Conservation (phyloP, 2,797 vertebrate genomes). For the Poecilia velifera region DNA sequence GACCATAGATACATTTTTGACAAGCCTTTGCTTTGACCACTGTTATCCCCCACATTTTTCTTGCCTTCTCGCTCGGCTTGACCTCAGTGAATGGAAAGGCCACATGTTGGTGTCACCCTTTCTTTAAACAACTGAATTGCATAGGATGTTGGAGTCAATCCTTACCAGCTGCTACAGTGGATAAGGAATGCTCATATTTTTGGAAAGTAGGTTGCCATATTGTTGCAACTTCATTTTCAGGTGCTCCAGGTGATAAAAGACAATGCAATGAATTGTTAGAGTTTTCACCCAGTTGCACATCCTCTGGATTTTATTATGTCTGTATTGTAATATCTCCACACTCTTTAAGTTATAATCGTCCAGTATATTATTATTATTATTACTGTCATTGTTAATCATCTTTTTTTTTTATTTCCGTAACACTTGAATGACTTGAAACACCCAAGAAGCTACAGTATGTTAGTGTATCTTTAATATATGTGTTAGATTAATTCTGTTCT, state of each 20-base stretch:
- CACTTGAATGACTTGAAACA: no score
- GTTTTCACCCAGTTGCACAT: not conserved
- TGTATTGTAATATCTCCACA: not conserved
- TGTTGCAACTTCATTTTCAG: slow-evolving; percentile 6
- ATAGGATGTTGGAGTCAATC: slow-evolving; percentile 32
- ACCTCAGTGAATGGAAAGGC: slow-evolving; percentile 61
- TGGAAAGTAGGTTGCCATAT: slow-evolving; percentile 9
- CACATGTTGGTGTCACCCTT: slow-evolving; percentile 70
- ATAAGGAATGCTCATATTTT: slow-evolving; percentile 12
- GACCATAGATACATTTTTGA: slow-evolving; percentile 75
- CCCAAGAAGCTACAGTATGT: no score
- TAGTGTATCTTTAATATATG: no score
- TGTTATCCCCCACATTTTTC: slow-evolving; percentile 62
- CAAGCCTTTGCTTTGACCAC: slow-evolving; percentile 67
- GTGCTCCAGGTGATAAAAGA: not conserved
- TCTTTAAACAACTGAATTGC: slow-evolving; percentile 60
- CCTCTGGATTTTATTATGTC: no score
- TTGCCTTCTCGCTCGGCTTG: slow-evolving; percentile 41
- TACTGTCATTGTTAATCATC: no score
- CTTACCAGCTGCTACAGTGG: slow-evolving; percentile 47
- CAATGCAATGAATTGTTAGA: not conserved
- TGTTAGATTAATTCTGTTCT: no score
- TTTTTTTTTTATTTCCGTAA: no score
- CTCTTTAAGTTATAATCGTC: not conserved
- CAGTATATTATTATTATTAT: not conserved